These are phyloP conservation scores for Manis crassicaudata DNA, from an alignment of 2,797 vertebrate species.

Conservation along the genomic window DNA sequence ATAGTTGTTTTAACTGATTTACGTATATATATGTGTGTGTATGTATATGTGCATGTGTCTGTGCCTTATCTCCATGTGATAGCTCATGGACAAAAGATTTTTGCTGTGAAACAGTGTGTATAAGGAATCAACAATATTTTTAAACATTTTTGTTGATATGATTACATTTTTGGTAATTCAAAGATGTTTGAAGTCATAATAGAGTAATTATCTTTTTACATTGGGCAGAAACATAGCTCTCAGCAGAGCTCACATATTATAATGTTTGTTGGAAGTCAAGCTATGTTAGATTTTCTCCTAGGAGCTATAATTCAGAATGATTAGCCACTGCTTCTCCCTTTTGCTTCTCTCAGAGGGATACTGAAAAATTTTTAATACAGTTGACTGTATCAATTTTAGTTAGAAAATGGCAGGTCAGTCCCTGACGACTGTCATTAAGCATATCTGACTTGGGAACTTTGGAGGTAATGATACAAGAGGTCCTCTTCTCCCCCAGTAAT, in stretches of 20 bases:
- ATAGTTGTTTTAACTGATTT: not conserved
- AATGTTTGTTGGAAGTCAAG: not conserved
- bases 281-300: not conserved
- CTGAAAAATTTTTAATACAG: not conserved
- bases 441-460: not conserved
- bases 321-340: not conserved
- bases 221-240: not conserved
- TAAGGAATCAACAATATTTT: not conserved
- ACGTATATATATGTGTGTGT: too few species aligned
- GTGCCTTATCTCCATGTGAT: not conserved
- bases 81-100: constrained; percentile 3
- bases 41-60: not conserved
- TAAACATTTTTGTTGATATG: not conserved
- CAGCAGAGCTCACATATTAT: not conserved
- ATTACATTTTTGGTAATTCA: not conserved
- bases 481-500: not conserved
- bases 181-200: not conserved
- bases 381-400: not conserved
- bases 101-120: not conserved
- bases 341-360: not conserved
- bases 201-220: not conserved
- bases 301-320: not conserved
- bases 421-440: not conserved
- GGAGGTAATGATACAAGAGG: not conserved
- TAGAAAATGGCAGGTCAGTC: not conserved